These are phyloP conservation scores for Folsomia candida DNA, from an alignment of 2,888 invertebrate species.

Conservation along the genomic window DNA sequence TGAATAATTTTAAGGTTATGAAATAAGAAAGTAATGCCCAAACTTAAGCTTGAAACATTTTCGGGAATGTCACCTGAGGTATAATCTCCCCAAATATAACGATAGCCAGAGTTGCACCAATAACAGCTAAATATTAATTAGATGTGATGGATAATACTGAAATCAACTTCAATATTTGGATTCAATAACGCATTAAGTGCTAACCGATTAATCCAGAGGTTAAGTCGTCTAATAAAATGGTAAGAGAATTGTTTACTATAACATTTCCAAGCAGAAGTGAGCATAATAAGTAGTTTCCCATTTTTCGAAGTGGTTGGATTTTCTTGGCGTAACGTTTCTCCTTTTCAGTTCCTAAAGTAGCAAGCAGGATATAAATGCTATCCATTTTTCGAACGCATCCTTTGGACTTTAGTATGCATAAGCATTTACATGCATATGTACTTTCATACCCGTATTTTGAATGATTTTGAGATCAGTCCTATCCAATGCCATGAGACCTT, in stretches of 20 bases:
- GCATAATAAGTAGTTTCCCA: constrained; percentile 91
- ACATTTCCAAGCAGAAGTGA: constrained; percentile 76
- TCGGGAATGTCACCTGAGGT: constrained; percentile 59
- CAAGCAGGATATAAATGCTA: constrained; percentile 59
- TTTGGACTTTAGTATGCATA: no score
- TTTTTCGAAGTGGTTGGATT: constrained; percentile 88
- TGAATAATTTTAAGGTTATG: no score
- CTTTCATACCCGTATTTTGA: constrained; percentile 86
- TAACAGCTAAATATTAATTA: constrained; percentile 75
- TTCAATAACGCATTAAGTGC: no score
- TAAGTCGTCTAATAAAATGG: constrained; percentile 90
- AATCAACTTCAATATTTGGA: not conserved
- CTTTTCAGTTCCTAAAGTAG: constrained; percentile 27
- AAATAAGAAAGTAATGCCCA: no score
- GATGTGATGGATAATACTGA: no score
- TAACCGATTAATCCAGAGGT: constrained; percentile 69
- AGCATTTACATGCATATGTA: no score
- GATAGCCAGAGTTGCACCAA: constrained; percentile 87
- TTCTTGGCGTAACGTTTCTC: constrained; percentile 79
- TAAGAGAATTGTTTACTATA: constrained; percentile 94
- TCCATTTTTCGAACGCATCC: no score
- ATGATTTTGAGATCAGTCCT: constrained; percentile 92
- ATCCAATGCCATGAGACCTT: constrained; percentile 67
- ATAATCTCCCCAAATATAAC: constrained; percentile 97
- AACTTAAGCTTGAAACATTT: no score